Base-by-base conservation (phyloP, 2,113 vertebrate species). In the Artemisiospiza belli region DNA sequence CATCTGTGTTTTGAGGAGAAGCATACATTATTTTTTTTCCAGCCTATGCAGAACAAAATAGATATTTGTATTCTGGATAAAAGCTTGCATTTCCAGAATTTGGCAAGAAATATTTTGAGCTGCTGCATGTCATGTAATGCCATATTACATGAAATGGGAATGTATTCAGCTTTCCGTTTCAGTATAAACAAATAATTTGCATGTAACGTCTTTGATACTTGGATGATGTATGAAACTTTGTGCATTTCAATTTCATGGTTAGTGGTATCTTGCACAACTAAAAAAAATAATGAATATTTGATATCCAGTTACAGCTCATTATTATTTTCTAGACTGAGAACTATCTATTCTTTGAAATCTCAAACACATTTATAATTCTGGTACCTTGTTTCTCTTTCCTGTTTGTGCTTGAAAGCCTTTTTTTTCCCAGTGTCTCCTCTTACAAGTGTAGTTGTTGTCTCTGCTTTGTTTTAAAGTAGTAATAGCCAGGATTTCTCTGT, bases 1-100 rank as follows among this genome's bases (percentile, higher is more conserved):
- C n/a, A 47, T 74, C 46, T 0, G 0, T 73, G 7, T 90, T 80
- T 52, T 81, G 9, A 11, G 73, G 55, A 72, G 66, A 81, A 89
- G 66, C 15, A 2, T 24, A 6, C 11, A 0, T 23, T 35, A 0
- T 20, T 49, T 87, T 24, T 33, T 33, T 23, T n/a, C 15, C 57
- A 49, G 51, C 14, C 39, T 49, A 1, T 90, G 61, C 63, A 58
- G 43, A 93, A 16, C 68, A 88, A 83, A 87, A 41, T 49, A 80
- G 51, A 14, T 89, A 55, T 66, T 92, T 10, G 12, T 27, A 57
- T 87, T 86, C 49, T 89, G 80, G 47, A 57, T 74, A 68, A 67
- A 95, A 82, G 37, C 30, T 81, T 77, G 24, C 31, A 20, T 89
- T 95, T 94, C 37, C 12, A 55, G 51, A 77, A 47, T 76, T 74